Evolutionary conservation across 2,888 invertebrate genomes (phyloP).

Genomic region (Diaprepes abbreviatus): DNA sequence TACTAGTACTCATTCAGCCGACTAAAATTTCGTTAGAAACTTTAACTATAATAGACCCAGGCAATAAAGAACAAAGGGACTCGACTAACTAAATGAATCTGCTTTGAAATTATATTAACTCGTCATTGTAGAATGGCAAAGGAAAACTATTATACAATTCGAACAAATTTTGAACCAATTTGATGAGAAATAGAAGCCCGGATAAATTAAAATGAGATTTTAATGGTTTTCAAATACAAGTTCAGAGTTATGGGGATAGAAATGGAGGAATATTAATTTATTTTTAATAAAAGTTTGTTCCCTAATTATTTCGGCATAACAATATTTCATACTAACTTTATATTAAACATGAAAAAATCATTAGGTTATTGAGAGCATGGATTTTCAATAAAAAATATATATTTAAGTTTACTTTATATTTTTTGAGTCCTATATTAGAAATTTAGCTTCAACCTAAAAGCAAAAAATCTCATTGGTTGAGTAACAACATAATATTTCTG

Average conservation of each 20-base stretch:
- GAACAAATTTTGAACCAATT: constrained; percentile 27
- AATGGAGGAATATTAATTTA: too few species aligned
- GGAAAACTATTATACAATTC: constrained; percentile 33
- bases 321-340: too few species aligned
- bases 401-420: too few species aligned
- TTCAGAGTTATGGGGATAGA: not conserved
- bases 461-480: too few species aligned
- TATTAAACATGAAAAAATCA: too few species aligned
- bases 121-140: constrained; percentile 19
- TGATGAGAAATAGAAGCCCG: not conserved
- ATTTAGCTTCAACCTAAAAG: too few species aligned
- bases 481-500: too few species aligned
- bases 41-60: constrained; percentile 28
- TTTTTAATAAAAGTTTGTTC: too few species aligned
- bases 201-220: not conserved
- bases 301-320: too few species aligned
- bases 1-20: not conserved
- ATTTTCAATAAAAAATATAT: too few species aligned
- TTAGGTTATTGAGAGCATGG: too few species aligned
- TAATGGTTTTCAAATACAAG: not conserved
- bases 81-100: constrained; percentile 3
- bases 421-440: too few species aligned
- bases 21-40: constrained; percentile 9
- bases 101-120: constrained; percentile 27
- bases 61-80: constrained; percentile 27